phyloP scores from a whole-genome alignment of 2,113 vertebrate genomes.

The Brachypteracias leptosomus region DNA sequence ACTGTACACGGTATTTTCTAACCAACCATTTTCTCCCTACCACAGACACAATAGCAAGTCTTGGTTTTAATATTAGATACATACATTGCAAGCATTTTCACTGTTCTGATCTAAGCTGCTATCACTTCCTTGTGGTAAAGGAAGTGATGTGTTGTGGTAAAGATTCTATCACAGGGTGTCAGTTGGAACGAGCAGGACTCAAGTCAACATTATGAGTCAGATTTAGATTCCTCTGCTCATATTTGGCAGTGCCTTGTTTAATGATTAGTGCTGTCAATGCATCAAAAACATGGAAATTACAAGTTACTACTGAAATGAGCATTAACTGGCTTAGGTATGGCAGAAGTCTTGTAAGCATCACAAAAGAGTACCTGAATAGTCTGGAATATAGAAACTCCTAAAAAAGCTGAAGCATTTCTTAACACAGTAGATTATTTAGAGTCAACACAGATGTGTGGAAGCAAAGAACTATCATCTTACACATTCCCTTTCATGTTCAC shows the following conservation, averaged over 20 bases:
- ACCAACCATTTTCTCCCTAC: not conserved
- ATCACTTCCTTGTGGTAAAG: not conserved
- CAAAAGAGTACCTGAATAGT: not conserved
- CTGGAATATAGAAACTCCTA: not conserved
- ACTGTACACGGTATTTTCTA: not conserved
- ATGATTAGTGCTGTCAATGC: not conserved
- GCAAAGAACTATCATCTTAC: not conserved
- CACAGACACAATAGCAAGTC: not conserved
- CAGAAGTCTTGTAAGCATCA: not conserved
- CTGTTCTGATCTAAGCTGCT: not conserved
- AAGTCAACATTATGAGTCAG: not conserved
- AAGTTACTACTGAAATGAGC: not conserved
- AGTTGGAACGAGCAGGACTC: not conserved
- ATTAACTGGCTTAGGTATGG: not conserved
- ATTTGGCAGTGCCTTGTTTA: not conserved
- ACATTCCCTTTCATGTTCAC: not conserved
- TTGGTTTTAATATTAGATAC: not conserved
- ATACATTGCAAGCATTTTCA: not conserved
- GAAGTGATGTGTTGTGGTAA: not conserved
- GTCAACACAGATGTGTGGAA: not conserved
- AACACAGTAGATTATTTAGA: not conserved
- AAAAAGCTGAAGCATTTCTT: not conserved
- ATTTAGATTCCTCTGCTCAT: not conserved
- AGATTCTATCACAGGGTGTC: not conserved
- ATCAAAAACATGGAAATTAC: not conserved